A percentile compares a stretch with the other conserved stretches of the same genome.
Evolutionary conservation across 2,797 vertebrate species (phyloP).

Genomic region (Fratercula arctica): DNA sequence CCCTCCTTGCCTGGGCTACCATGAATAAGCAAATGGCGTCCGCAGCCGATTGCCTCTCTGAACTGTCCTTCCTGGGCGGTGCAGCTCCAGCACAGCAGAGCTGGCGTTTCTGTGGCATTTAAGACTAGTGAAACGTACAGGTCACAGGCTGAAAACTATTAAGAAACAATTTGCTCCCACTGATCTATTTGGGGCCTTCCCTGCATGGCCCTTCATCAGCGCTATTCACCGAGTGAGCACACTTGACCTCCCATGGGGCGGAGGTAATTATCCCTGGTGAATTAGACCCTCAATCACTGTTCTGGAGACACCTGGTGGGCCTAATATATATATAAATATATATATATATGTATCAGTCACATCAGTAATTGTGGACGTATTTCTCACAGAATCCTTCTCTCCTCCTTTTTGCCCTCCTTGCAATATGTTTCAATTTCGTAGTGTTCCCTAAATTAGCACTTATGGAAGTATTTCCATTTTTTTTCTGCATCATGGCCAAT

Average conservation of each 20-base stretch:
- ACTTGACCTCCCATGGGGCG: not conserved
- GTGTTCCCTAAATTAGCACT: not conserved
- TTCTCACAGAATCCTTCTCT: not conserved
- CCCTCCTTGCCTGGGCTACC: not conserved
- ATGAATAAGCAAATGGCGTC: not conserved
- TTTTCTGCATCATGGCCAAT: not conserved
- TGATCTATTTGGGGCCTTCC: not conserved
- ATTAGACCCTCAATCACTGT: not conserved
- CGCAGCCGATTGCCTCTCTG: not conserved
- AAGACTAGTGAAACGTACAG: not conserved
- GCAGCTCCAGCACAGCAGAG: not conserved
- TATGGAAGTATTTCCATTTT: not conserved
- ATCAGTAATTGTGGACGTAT: not conserved
- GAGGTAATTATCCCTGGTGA: conserved; percentile 32
- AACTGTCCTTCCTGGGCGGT: not conserved
- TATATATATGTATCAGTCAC: not conserved
- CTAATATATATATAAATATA: not conserved
- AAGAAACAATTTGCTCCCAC: conserved; percentile 17
- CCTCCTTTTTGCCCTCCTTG: not conserved
- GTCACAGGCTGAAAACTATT: conserved; percentile 9
- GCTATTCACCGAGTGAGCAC: not conserved
- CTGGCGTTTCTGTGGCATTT: not conserved
- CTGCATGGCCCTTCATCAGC: not conserved
- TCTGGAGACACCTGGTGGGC: not conserved
- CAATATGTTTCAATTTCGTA: not conserved